phyloP scores from a whole-genome alignment of 92 coral and sea anemone species.

The Zoanthus sansibaricus region DNA sequence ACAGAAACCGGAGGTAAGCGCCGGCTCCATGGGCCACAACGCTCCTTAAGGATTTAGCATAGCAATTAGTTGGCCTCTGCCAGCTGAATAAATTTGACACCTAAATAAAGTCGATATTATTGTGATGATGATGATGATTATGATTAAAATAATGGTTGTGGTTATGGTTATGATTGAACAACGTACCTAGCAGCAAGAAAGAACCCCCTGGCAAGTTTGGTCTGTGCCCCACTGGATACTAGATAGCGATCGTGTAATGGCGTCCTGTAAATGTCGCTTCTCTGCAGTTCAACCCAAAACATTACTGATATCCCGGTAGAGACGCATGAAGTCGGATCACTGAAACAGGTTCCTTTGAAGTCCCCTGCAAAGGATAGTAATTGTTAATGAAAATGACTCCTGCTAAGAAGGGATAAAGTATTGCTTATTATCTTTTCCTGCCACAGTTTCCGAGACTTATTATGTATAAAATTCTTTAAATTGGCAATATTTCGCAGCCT shows the following conservation, averaged over 20 bases:
- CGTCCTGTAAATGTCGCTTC: conserved; percentile 9
- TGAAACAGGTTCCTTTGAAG: conserved; percentile 31
- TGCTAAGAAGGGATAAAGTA: too few relatives aligned
- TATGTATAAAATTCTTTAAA: too few relatives aligned
- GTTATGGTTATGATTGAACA: too few relatives aligned
- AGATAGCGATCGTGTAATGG: conserved; percentile 41
- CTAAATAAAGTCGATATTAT: too few relatives aligned
- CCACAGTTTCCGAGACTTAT: background rate
- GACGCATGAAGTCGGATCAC: conserved; percentile 32
- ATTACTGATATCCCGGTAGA: conserved; percentile 32
- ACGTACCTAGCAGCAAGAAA: conserved; percentile 33
- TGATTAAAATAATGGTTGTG: background rate
- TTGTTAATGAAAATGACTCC: background rate
- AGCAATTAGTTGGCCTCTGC: too few relatives aligned
- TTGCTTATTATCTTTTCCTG: too few relatives aligned
- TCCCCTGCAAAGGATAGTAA: background rate
- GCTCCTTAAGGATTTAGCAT: too few relatives aligned
- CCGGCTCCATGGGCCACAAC: too few relatives aligned
- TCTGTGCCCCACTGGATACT: conserved; percentile 39
- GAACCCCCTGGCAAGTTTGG: conserved; percentile 23
- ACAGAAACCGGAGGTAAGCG: too few relatives aligned
- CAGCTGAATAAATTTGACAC: too few relatives aligned
- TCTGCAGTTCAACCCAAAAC: conserved; percentile 35
- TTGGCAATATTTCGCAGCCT: too few relatives aligned
- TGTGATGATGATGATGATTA: too few relatives aligned